A percentile compares a stretch with the other conserved stretches of the same genome.
These are phyloP conservation scores for Ectemnius cavifrons DNA, from an alignment of 2,888 invertebrate species.

Conservation along the genomic window DNA sequence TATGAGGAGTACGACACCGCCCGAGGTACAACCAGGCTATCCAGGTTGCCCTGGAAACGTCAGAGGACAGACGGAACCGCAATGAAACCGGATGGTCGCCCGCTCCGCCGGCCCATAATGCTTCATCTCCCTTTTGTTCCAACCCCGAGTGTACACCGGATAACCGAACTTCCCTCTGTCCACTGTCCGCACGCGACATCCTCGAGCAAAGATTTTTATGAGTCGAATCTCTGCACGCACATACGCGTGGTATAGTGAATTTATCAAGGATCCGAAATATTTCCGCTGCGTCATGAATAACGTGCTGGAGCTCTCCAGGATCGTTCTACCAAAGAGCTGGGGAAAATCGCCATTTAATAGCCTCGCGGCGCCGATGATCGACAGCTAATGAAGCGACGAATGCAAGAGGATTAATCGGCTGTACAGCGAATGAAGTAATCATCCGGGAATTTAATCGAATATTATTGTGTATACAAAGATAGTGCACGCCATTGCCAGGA, in stretches of 20 bases:
- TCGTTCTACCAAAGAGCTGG: constrained; percentile 37
- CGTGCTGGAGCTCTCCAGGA: constrained; percentile 11
- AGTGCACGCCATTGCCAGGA: constrained; percentile 13
- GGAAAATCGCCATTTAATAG: constrained; percentile 46
- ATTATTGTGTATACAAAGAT: constrained; percentile 29
- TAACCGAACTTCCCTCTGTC: constrained; percentile 53
- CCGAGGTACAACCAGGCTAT: constrained; percentile 66
- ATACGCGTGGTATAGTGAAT: not conserved
- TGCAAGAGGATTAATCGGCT: constrained; percentile 52
- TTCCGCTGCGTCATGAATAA: not conserved
- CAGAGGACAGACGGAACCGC: constrained; percentile 78
- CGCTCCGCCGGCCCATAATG: constrained; percentile 71
- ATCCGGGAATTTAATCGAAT: constrained; percentile 48
- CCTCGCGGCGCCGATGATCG: constrained; percentile 45
- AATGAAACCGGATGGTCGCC: constrained; percentile 77
- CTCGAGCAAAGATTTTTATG: not conserved
- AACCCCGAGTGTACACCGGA: constrained; percentile 55
- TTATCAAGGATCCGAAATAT: not conserved
- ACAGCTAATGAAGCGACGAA: constrained; percentile 56
- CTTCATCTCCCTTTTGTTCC: constrained; percentile 72
- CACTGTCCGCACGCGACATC: constrained; percentile 36
- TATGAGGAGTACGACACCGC: constrained; percentile 31
- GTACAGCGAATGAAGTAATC: constrained; percentile 53
- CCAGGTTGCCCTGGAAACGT: constrained; percentile 78
- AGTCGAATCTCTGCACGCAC: not conserved